Base-by-base conservation (phyloP, 2,113 vertebrate species). In the Ptilorrhoa leucosticta region DNA sequence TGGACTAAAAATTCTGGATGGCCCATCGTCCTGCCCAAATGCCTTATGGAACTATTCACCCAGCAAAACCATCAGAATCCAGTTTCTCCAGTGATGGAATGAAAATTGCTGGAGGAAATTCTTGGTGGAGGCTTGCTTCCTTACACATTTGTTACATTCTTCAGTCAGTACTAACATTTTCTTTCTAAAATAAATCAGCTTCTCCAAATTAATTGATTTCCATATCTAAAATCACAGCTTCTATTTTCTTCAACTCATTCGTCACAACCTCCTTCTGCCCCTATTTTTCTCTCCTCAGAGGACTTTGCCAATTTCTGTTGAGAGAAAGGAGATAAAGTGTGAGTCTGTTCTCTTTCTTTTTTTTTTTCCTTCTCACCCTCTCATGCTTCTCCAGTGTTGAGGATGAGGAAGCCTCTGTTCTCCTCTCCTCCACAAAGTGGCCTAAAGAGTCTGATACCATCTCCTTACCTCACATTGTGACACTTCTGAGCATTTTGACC, bases 131-230 rank as follows among this genome's bases (percentile, higher is more conserved):
- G 16, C 24, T 89, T 69, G 24, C 26, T 93, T 89, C 69, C 24
- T 77, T 69, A 48, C 2, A 69, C n/a, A 60, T 87, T 63, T 63
- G 4, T 53, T 63, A 53, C 9, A 35, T 84, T 90, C 31, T 84
- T 91, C 64, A 89, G 17, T 53, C 51, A 73, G 47, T 87, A 81
- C 23, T 86, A 92, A 76, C 9, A 68, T 84, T 89, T 93, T 76
- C 40, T 64, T 70, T 45, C 35, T 84, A 81, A 93, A 96, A 87
- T 75, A 93, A 87, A 57, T 82, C n/a, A 53, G 18, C 7, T 91
- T 66, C 37, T 85, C 33, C 30, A 76, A 71, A 91, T 85, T 79
- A 92, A 96, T 85, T 85, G 27, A 72, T 92, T 96, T 85, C n/a
- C 51, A n/a, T 87, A 75, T 88, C 56, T 83, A 88, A 92, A 89